A percentile compares a stretch with the other conserved stretches of the same genome.
These are phyloP conservation scores for Clarias laeviceps DNA, from an alignment of 2,797 vertebrate species.

Conservation along the genomic window DNA sequence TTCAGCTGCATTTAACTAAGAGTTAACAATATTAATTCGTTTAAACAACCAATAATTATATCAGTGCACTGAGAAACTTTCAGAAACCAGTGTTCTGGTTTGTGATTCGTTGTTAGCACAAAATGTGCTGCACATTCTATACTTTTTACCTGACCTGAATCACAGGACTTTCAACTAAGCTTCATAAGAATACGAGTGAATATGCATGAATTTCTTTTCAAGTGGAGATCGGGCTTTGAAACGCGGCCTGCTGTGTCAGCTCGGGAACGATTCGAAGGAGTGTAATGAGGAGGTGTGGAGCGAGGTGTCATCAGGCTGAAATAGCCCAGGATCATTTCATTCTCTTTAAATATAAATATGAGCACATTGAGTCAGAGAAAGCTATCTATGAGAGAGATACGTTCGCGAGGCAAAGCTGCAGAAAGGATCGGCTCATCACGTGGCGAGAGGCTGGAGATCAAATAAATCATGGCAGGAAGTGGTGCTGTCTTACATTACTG, in stretches of 20 bases:
- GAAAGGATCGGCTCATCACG: background rate
- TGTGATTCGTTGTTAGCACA: no score
- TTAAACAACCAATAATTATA: background rate
- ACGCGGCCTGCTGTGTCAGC: background rate
- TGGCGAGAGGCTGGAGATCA: background rate
- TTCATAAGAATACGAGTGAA: background rate
- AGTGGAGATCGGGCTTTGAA: background rate
- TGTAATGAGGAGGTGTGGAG: slow-evolving; percentile 7
- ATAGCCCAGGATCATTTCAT: background rate
- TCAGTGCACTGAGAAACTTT: background rate
- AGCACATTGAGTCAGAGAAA: background rate
- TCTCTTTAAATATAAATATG: background rate
- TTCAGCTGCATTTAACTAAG: background rate
- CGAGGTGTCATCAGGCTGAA: background rate
- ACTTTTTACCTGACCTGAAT: background rate
- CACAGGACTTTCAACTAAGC: background rate
- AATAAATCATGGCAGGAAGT: slow-evolving; percentile 2
- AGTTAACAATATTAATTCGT: background rate
- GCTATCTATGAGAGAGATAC: background rate
- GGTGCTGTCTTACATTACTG: background rate
- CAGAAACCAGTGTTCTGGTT: no score
- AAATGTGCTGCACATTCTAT: background rate
- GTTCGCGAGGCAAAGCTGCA: background rate
- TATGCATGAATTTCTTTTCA: slow-evolving; percentile 11
- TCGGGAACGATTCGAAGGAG: background rate